Evolutionary conservation across 2,888 invertebrate species (phyloP), one percentile per base, ranked within the genome.

Genomic region (Cynaeus angustus): DNA sequence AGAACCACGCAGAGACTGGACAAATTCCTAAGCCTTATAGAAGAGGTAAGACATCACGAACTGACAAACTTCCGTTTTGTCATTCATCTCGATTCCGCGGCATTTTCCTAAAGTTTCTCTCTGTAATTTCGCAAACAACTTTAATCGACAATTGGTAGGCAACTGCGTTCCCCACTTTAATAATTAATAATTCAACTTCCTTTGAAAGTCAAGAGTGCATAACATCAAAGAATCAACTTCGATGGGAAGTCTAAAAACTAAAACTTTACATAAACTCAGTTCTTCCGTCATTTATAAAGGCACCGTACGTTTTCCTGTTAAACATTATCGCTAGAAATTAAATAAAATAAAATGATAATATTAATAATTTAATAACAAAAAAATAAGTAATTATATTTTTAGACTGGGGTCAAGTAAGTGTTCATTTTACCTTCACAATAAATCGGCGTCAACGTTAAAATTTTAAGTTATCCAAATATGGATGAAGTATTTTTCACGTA

Each of bases 1-100:
- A 95, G 77, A 97, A 97, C 86, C 96, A 97, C 81, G 96, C 95
- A 0, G 96, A 97, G 86, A 97, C 97, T 45, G 97, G 97, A 70
- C 96, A 97, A 86, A 97, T 97, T 85, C 97, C 97, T 7, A 97
- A 97, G 86, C 96, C 97, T 16, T 97, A 97, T 84, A 89, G 96
- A 85, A 90, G 91, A 87, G 93, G 93, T 90, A 81, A n/a, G n/a
- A 37, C 37, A n/a, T n/a, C n/a, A n/a, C n/a, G n/a, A n/a, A n/a
- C n/a, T n/a, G n/a, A n/a, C n/a, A n/a, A n/a, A n/a, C n/a, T 38
- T 38, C 38, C 10, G 12, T 41, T n/a, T 7, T 33, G 33, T 2
- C 7, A n/a, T 33, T 33, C n/a, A 33, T 7, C 1, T 1, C 7
- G n/a, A 33, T 7, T 33, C n/a, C 6, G 33, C 33, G n/a, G n/a